Conservation (phyloP, 2,888 invertebrate species). For the Noctua comes region DNA sequence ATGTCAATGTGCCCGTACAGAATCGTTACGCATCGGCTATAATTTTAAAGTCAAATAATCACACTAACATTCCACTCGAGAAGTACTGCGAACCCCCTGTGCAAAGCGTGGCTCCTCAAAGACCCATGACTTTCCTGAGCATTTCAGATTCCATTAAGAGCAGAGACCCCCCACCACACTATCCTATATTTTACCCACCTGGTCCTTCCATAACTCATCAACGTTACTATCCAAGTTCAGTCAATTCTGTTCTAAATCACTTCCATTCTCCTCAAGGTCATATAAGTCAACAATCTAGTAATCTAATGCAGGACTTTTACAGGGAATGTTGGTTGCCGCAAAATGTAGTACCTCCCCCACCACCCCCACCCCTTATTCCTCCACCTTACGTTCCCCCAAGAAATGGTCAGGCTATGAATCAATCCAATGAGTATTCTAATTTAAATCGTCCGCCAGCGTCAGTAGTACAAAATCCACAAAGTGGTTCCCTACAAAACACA, state of each 20-base stretch:
- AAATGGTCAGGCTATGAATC: neutral
- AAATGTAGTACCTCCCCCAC: constrained; percentile 6
- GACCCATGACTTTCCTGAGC: neutral
- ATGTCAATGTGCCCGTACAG: constrained; percentile 12
- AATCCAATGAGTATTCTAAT: constrained; percentile 5
- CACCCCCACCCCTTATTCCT: constrained; percentile 1
- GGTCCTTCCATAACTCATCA: constrained; percentile 17
- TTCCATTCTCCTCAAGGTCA: neutral
- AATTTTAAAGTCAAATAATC: constrained; percentile 38
- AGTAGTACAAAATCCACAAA: constrained; percentile 4
- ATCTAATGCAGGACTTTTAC: constrained; percentile 17
- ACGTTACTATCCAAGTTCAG: constrained; percentile 11
- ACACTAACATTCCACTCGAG: neutral
- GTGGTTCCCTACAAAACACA: neutral
- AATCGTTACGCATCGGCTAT: constrained; percentile 38
- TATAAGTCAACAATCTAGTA: constrained; percentile 11
- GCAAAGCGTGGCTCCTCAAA: constrained; percentile 1
- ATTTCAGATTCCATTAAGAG: neutral
- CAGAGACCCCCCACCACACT: constrained; percentile 9
- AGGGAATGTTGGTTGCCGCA: constrained; percentile 29
- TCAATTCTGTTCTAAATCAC: constrained; percentile 11
- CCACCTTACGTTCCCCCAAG: neutral
- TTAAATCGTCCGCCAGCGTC: neutral
- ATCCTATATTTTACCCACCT: constrained; percentile 29
- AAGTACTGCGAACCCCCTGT: neutral